Percentiles rank a stretch among this genome's conserved stretches.
phyloP scores from a whole-genome alignment of 2,888 invertebrate genomes.

The Heliconius aoede region DNA sequence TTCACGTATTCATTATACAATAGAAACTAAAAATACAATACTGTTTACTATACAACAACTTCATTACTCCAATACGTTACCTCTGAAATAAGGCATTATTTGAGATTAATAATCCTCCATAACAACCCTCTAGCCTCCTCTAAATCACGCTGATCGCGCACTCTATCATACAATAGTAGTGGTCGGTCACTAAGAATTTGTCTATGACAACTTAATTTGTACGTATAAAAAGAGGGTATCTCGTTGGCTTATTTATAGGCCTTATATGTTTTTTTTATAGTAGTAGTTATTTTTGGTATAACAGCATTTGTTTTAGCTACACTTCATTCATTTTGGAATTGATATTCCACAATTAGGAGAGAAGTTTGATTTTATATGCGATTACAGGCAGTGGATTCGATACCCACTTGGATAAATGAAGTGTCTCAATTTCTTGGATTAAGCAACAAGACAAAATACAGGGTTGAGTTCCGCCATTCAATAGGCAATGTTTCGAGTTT shows the following conservation, averaged over 20 bases:
- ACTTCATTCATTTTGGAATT: not conserved
- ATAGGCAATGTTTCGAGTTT: too few species aligned
- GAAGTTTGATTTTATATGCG: too few species aligned
- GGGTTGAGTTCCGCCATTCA: too few species aligned
- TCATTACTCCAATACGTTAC: not conserved
- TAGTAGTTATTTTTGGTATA: not conserved
- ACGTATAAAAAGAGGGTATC: conserved; percentile 30
- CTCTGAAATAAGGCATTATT: conserved; percentile 15
- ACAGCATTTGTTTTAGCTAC: not conserved
- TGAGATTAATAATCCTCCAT: conserved; percentile 39
- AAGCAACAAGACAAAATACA: too few species aligned
- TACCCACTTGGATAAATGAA: too few species aligned
- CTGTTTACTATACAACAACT: not conserved
- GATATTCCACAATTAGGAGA: too few species aligned
- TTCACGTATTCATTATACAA: not conserved
- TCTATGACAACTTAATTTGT: conserved; percentile 61
- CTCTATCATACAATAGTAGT: conserved; percentile 51
- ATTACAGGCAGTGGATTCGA: too few species aligned
- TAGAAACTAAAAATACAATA: not conserved
- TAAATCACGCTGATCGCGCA: conserved; percentile 54
- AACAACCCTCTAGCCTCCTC: conserved; percentile 53
- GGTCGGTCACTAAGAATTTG: conserved; percentile 56
- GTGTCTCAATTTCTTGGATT: too few species aligned
- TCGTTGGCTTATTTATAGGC: not conserved
- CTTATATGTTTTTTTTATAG: not conserved